phyloP scores from a whole-genome alignment of 2,113 vertebrate species.

The Protobothrops mucrosquamatus region DNA sequence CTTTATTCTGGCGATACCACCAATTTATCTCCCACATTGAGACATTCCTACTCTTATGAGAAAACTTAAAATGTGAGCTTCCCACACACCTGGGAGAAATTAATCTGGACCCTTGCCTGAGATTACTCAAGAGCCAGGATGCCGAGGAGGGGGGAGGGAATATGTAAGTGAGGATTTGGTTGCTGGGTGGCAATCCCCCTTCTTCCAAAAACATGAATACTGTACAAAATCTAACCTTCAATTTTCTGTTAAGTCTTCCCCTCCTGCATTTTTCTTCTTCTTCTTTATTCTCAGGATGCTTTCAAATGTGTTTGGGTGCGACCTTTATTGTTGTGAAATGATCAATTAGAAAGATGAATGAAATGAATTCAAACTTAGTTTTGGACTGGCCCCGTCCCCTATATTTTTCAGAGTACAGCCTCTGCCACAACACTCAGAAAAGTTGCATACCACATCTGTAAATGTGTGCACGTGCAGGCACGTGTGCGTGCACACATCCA shows the following conservation, averaged over 20 bases:
- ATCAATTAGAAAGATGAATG: not conserved
- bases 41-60: not conserved
- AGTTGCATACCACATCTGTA: not conserved
- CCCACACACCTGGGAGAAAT: not conserved
- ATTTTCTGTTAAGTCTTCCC: not conserved
- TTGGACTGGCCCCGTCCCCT: not conserved
- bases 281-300: not conserved
- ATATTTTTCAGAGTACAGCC: not conserved
- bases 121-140: not conserved
- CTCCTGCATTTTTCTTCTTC: not conserved
- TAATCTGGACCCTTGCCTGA: not conserved
- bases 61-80: not conserved
- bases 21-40: not conserved
- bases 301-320: not conserved
- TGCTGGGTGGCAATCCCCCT: not conserved
- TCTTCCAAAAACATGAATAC: not conserved
- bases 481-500: not conserved
- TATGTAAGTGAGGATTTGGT: not conserved
- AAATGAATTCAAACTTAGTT: not conserved
- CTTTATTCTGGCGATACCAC: not conserved
- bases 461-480: not conserved
- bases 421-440: not conserved
- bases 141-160: rapidly evolving
- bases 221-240: not conserved
- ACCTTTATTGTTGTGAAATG: not conserved